phyloP scores from a whole-genome alignment of 1,140 invertebrate genomes.

The Aphelinus certus region DNA sequence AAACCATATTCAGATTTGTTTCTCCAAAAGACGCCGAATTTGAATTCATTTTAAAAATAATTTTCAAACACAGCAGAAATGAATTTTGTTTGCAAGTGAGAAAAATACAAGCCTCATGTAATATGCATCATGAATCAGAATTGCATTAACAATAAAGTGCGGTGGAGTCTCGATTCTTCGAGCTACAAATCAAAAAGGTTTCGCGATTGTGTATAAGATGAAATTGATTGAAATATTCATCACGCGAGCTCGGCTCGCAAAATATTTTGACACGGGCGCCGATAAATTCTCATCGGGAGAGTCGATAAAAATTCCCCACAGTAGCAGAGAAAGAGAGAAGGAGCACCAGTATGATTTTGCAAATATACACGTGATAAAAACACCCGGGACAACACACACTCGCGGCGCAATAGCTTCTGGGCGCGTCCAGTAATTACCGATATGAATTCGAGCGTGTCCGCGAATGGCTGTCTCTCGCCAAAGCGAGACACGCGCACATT shows the following conservation, averaged over 20 bases:
- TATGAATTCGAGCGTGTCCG: constrained; percentile 1
- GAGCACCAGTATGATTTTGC: not conserved
- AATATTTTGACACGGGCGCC: constrained; percentile 11
- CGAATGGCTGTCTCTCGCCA: not conserved
- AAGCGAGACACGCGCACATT: too few species aligned
- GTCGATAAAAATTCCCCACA: not conserved
- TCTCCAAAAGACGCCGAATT: too few species aligned
- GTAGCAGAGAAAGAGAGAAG: not conserved
- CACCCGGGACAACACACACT: not conserved
- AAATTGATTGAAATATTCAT: constrained; percentile 27
- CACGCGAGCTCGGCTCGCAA: not conserved
- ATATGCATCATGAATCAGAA: too few species aligned
- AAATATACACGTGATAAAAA: not conserved
- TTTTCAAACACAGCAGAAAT: too few species aligned
- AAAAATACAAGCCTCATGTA: too few species aligned
- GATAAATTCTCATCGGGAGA: constrained; percentile 9
- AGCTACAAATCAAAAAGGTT: too few species aligned
- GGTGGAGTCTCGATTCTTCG: too few species aligned
- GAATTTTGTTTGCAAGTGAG: too few species aligned
- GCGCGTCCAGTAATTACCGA: constrained; percentile 7
- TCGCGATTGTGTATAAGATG: too few species aligned
- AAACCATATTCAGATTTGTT: too few species aligned
- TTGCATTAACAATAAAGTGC: too few species aligned
- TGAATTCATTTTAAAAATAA: too few species aligned
- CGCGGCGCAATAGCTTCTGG: not conserved